A percentile compares a stretch with the other conserved stretches of the same genome.
Evolutionary conservation across 2,797 vertebrate genomes (phyloP).

Genomic region (Macropus fuliginosus): DNA sequence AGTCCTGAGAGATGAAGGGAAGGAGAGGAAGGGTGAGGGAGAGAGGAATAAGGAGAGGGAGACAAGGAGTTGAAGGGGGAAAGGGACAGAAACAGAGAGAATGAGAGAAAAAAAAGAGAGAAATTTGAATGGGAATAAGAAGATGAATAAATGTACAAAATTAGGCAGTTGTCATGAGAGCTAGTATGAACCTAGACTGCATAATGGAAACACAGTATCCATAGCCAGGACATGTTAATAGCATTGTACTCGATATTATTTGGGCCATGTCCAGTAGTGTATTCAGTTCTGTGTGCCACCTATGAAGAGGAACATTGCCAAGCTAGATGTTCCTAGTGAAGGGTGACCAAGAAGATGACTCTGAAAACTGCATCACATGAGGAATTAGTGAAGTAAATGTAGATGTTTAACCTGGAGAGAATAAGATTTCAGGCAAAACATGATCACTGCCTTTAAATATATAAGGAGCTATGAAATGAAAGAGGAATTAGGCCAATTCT

Average conservation of each 20-base stretch:
- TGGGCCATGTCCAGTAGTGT: background rate
- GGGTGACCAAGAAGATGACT: background rate
- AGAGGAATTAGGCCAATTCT: background rate
- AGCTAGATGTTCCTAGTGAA: background rate
- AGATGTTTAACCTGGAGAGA: background rate
- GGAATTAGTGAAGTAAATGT: background rate
- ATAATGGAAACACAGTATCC: background rate
- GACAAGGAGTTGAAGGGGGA: background rate
- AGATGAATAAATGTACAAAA: background rate
- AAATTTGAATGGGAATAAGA: background rate
- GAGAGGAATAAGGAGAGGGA: background rate
- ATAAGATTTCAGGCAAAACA: background rate
- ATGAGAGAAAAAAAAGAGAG: background rate
- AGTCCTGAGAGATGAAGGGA: background rate
- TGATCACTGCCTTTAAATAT: background rate
- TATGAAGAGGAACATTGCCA: background rate
- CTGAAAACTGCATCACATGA: background rate
- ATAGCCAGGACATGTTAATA: background rate
- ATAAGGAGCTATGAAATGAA: background rate
- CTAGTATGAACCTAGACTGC: background rate
- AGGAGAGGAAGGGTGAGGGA: background rate
- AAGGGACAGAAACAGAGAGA: background rate
- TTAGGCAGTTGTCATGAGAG: background rate
- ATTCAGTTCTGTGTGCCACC: background rate
- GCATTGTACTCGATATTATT: background rate